Base-by-base conservation (phyloP, 2,113 vertebrate genomes). In the Paracanthobrama guichenoti region DNA sequence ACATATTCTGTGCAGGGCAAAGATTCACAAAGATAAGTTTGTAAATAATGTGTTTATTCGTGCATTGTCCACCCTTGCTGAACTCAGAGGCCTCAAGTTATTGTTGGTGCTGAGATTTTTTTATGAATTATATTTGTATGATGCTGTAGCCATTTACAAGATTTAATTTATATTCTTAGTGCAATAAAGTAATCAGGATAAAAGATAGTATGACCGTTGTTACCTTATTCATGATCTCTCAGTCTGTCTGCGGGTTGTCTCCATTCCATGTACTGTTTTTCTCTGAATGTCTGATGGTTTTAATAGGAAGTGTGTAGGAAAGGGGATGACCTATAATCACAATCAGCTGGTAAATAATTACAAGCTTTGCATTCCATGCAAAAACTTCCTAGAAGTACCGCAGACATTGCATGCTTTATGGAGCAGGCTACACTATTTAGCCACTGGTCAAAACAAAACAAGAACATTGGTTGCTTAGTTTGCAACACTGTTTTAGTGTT, bases 271-370 rank as follows among this genome's bases (percentile, higher is more conserved):
- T 62, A 11, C 60, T 82, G 57, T 83, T 85, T 87, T 83, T 85
- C 57, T 60, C 67, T 77, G 59, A 76, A 88, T 80, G 62, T 85
- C 85, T 81, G 79, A 75, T 90, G 90, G 92, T 90, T 92, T 89
- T 89, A 91, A 90, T 89, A 88, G 86, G 88, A 91, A 88, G 90
- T 92, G 89, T 90, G 86, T 69, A 85, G 89, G 82, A 88, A 90
- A 62, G 67, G 86, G 86, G 91, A 93, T 90, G 91, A 91, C 92
- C 92, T 88, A 87, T 93, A 92, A 94, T 94, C 90, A 90, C 91
- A 92, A 90, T 93, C 93, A 94, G 94, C 92, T 93, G 90, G 89
- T 89, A 91, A 92, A 93, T 93, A 93, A 94, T 93, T 92, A 90
- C 91, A 91, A 90, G 91, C 86, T 89, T 89, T 78, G 82, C 91